phyloP scores from a whole-genome alignment of 2,113 vertebrate species.

The Austrofundulus limnaeus region DNA sequence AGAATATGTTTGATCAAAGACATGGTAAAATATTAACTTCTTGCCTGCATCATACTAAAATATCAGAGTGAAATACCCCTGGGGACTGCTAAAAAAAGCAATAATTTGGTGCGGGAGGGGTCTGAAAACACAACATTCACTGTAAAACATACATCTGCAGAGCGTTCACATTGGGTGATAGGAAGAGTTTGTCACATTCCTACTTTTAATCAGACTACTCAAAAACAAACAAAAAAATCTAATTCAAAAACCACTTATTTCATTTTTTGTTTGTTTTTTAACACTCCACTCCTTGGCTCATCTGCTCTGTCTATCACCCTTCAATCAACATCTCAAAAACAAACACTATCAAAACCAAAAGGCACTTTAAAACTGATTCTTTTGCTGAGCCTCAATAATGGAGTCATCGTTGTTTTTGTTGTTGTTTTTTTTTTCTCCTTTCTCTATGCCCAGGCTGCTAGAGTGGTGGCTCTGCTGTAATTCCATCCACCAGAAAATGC shows the following conservation, averaged over 20 bases:
- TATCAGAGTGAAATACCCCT: too few relatives aligned
- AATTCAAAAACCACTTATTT: slow-evolving; percentile 26
- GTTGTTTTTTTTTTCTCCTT: slow-evolving; percentile 18
- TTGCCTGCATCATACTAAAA: too few relatives aligned
- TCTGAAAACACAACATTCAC: too few relatives aligned
- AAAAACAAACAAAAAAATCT: slow-evolving; percentile 29
- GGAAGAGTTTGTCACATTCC: too few relatives aligned
- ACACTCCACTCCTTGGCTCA: slow-evolving; percentile 36
- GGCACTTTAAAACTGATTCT: slow-evolving; percentile 66
- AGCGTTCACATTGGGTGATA: too few relatives aligned
- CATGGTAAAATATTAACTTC: too few relatives aligned
- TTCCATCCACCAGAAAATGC: slow-evolving; percentile 65
- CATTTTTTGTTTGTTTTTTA: slow-evolving; percentile 12
- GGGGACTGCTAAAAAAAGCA: too few relatives aligned
- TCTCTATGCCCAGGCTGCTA: slow-evolving; percentile 22
- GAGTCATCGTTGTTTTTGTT: slow-evolving; percentile 18
- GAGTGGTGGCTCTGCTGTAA: slow-evolving; percentile 52
- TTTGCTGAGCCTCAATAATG: slow-evolving; percentile 45
- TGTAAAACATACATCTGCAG: too few relatives aligned
- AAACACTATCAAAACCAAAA: slow-evolving; percentile 59
- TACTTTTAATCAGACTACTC: too few relatives aligned
- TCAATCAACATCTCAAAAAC: slow-evolving; percentile 53
- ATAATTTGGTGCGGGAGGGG: too few relatives aligned
- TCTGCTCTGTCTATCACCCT: slow-evolving; percentile 49
- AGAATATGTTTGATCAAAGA: too few relatives aligned